Evolutionary conservation across 2,797 vertebrate species (phyloP).

Genomic region (Trachops cirrhosus): DNA sequence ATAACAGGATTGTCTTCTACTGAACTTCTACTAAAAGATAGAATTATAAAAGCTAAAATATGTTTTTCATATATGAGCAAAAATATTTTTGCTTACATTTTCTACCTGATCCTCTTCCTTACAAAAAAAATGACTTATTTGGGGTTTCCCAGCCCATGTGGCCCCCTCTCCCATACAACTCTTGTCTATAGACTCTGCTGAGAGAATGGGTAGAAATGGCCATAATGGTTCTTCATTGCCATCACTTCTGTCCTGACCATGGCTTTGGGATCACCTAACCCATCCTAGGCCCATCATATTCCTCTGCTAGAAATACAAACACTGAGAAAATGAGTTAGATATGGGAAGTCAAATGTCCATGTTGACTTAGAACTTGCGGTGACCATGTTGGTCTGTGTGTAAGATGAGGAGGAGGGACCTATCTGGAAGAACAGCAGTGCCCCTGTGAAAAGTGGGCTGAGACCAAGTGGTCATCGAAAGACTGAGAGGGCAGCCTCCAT

Average conservation of each 20-base stretch:
- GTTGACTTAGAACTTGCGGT: background rate
- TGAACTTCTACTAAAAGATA: background rate
- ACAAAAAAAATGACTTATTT: background rate
- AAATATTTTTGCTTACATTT: background rate
- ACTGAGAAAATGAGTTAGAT: background rate
- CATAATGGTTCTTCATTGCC: background rate
- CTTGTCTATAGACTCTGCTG: background rate
- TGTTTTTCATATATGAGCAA: background rate
- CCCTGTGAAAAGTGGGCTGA: background rate
- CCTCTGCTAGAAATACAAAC: background rate
- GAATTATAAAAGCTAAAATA: background rate
- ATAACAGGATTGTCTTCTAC: background rate
- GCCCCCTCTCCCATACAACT: accelerated
- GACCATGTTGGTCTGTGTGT: background rate
- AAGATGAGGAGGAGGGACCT: background rate
- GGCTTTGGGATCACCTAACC: background rate
- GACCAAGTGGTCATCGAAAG: background rate
- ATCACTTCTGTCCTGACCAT: background rate
- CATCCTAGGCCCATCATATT: background rate
- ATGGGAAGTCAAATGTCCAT: background rate
- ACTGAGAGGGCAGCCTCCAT: background rate
- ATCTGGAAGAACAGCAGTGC: background rate
- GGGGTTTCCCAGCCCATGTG: background rate
- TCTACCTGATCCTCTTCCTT: background rate
- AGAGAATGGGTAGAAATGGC: background rate